phyloP scores from a whole-genome alignment of 1,140 invertebrate genomes.

The Tetragonula clypearis region DNA sequence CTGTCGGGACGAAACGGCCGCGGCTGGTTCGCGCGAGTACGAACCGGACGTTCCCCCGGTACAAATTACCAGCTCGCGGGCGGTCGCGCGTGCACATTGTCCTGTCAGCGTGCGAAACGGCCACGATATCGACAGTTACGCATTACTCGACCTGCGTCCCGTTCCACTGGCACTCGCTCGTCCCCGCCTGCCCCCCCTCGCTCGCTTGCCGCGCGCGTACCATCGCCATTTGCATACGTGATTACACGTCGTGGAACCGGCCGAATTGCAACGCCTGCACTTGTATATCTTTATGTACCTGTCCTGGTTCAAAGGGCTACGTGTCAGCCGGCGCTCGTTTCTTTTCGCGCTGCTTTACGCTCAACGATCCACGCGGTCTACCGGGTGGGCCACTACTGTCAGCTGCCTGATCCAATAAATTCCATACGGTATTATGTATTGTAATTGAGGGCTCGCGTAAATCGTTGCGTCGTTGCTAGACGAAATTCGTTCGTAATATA shows the following conservation, averaged over 20 bases:
- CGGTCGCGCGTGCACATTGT: slow-evolving; percentile 54
- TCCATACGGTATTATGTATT: background rate
- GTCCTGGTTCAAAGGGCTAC: slow-evolving; percentile 42
- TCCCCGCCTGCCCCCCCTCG: too few species aligned
- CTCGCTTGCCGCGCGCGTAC: slow-evolving; percentile 37
- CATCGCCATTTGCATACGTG: slow-evolving; percentile 63
- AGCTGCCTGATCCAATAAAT: background rate
- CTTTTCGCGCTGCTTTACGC: slow-evolving; percentile 21
- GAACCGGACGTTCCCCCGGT: slow-evolving; percentile 38
- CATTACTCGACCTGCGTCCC: slow-evolving; percentile 50
- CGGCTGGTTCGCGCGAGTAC: slow-evolving; percentile 6
- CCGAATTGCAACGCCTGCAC: slow-evolving; percentile 60
- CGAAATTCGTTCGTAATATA: too few species aligned
- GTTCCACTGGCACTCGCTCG: slow-evolving; percentile 23
- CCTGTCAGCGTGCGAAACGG: slow-evolving; percentile 58
- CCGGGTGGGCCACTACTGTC: background rate
- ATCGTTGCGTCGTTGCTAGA: too few species aligned
- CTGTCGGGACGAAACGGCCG: background rate
- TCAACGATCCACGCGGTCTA: background rate
- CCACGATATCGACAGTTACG: slow-evolving; percentile 66
- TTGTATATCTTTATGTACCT: slow-evolving; percentile 67
- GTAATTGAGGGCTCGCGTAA: too few species aligned
- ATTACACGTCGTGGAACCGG: slow-evolving; percentile 54
- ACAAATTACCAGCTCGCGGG: slow-evolving; percentile 50
- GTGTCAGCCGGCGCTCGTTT: slow-evolving; percentile 40